These are phyloP conservation scores for Unio delphinus DNA, from an alignment of 2,888 invertebrate species.

Conservation along the genomic window DNA sequence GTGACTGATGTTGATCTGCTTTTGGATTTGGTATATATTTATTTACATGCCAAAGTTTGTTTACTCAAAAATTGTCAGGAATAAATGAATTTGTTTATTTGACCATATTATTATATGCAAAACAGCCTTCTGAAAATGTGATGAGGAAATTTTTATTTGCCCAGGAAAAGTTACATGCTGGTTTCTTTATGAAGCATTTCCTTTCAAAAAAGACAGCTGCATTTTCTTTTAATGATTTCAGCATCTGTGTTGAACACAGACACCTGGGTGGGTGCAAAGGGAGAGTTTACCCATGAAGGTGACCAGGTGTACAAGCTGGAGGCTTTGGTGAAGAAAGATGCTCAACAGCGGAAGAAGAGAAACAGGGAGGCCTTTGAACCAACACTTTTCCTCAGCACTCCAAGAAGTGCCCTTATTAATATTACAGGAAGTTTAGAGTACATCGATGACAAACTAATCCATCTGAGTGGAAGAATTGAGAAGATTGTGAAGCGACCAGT, in stretches of 20 bases:
- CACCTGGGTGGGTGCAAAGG: slow-evolving; percentile 31
- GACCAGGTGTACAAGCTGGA: slow-evolving; percentile 39
- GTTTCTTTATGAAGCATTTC: too few species aligned
- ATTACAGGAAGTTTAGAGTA: slow-evolving; percentile 34
- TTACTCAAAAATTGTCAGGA: too few species aligned
- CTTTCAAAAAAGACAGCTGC: not conserved
- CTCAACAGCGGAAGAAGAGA: slow-evolving; percentile 17
- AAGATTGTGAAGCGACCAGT: slow-evolving; percentile 40
- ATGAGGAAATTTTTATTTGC: too few species aligned
- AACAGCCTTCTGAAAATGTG: too few species aligned
- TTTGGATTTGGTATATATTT: too few species aligned
- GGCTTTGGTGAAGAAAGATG: slow-evolving; percentile 25
- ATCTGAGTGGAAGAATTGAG: slow-evolving; percentile 30
- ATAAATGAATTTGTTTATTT: too few species aligned
- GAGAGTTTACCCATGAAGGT: slow-evolving; percentile 29
- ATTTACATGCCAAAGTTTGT: too few species aligned
- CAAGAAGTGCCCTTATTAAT: slow-evolving; percentile 35
- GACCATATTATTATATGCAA: too few species aligned
- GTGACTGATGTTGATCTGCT: too few species aligned
- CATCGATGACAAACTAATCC: slow-evolving; percentile 35
- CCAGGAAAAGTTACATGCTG: too few species aligned
- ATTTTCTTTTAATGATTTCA: slow-evolving; percentile 16
- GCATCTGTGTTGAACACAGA: slow-evolving; percentile 43
- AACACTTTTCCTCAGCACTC: slow-evolving; percentile 39
- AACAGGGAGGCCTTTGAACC: slow-evolving; percentile 24